Evolutionary conservation across 1,140 invertebrate species (phyloP), one percentile per base, ranked within the genome.

Genomic region (Orchesella cincta): DNA sequence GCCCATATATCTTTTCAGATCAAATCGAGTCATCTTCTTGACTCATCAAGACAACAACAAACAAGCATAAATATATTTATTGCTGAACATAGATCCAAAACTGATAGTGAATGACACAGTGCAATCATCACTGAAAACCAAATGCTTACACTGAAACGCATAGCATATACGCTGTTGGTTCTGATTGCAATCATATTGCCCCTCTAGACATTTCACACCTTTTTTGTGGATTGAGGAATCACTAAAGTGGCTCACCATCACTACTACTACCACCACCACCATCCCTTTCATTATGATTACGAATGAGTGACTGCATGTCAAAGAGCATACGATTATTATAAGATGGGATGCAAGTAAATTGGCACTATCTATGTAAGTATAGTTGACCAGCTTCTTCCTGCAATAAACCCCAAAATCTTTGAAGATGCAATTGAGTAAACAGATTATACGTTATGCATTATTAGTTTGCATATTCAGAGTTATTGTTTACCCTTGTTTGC

Each of bases 241-340:
- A 31, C 28, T 5, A 57, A 57, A 57, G 52, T 57, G 52, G 33
- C 71, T 29, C 33, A 73, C 31, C n/a, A n/a, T 34, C 2, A 34
- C 64, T 1, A 70, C 31, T 5, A 28, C 64, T 29, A 73, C 23
- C 29, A 29, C 34, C 23, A 18, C 20, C 71, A 73, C 23, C 34
- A 39, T 36, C 23, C 71, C 71, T 35, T 73, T 73, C 73, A 74
- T 52, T 54, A 74, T 74, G 54, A 57, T 46, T 46, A 46, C 5
- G 18, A 46, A 18, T n/a, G n/a, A n/a, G n/a, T n/a, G 39, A 5
- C 5, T 46, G 18, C 18, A 46, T 57, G 54, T 57, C 54, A 57
- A 57, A 57, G 54, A 18, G 54, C 54, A 57, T 57, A 57, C 26
- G 26, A n/a, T n/a, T n/a, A n/a, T n/a, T n/a, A n/a, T n/a, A n/a